Conservation (phyloP, 2,797 vertebrate species). For the Eulemur rubriventer region DNA sequence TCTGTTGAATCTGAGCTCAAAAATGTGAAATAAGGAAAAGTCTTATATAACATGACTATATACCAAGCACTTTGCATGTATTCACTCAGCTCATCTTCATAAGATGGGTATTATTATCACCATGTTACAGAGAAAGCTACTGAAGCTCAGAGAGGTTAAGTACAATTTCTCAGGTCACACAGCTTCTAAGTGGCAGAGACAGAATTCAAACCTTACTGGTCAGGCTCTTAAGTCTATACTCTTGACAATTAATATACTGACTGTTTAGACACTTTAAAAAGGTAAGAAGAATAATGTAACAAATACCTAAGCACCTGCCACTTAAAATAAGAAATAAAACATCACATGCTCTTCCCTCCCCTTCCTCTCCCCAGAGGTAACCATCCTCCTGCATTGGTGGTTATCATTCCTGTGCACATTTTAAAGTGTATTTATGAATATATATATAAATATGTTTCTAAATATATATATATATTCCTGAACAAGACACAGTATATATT, state of each 20-base stretch:
- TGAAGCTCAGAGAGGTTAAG: neutral
- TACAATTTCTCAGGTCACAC: neutral
- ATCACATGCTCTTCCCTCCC: neutral
- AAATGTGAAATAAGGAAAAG: neutral
- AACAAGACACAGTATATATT: neutral
- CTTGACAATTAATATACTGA: neutral
- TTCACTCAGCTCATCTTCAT: neutral
- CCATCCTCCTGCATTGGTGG: neutral
- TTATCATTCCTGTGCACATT: neutral
- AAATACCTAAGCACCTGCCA: neutral
- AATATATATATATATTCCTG: neutral
- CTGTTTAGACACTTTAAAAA: neutral
- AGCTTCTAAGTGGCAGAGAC: neutral
- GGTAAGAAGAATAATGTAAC: neutral
- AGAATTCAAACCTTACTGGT: slow-evolving; percentile 2
- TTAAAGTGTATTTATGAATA: neutral
- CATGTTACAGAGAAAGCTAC: neutral
- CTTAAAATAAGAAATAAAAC: neutral
- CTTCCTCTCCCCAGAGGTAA: no score
- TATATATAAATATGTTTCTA: neutral
- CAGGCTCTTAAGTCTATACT: neutral
- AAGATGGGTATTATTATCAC: neutral
- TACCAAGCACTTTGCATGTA: neutral
- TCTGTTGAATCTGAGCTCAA: neutral
- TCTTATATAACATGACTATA: neutral